A percentile compares a stretch with the other conserved stretches of the same genome.
These are phyloP conservation scores for Esox lucius DNA, from an alignment of 2,797 vertebrate genomes.

Conservation along the genomic window DNA sequence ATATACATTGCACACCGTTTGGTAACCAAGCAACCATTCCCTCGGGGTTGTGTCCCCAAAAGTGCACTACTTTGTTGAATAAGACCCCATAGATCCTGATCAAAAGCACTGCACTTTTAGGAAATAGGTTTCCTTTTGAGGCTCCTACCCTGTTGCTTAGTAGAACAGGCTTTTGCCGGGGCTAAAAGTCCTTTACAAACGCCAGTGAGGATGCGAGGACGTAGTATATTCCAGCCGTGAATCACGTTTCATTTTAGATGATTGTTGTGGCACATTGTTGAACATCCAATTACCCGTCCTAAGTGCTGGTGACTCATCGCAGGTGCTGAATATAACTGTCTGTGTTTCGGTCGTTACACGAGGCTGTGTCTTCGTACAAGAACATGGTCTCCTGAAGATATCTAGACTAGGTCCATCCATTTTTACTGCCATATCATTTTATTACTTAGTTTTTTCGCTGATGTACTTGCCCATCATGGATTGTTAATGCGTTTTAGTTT, in stretches of 20 bases:
- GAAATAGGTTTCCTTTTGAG: not conserved
- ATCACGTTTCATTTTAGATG: constrained; percentile 1
- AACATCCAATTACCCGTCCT: not conserved
- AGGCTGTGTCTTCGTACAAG: not conserved
- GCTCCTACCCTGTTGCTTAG: not conserved
- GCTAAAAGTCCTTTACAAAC: not conserved
- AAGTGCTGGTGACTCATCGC: not conserved
- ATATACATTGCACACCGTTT: not conserved
- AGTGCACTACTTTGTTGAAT: not conserved
- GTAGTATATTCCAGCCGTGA: not conserved
- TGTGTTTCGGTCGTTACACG: not conserved
- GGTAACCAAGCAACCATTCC: not conserved
- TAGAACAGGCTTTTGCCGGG: not conserved
- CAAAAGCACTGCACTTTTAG: not conserved
- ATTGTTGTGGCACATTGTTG: constrained; percentile 1
- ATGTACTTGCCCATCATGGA: not conserved
- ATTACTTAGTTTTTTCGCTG: not conserved
- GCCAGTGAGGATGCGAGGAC: not conserved
- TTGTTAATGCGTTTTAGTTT: not conserved
- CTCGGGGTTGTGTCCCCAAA: not conserved
- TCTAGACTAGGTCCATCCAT: not conserved
- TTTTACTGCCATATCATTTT: not conserved
- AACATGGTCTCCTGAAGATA: not conserved
- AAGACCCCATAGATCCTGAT: not conserved
- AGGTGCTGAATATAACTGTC: not conserved